phyloP scores from a whole-genome alignment of 2,888 invertebrate species.

The Apoderus coryli region DNA sequence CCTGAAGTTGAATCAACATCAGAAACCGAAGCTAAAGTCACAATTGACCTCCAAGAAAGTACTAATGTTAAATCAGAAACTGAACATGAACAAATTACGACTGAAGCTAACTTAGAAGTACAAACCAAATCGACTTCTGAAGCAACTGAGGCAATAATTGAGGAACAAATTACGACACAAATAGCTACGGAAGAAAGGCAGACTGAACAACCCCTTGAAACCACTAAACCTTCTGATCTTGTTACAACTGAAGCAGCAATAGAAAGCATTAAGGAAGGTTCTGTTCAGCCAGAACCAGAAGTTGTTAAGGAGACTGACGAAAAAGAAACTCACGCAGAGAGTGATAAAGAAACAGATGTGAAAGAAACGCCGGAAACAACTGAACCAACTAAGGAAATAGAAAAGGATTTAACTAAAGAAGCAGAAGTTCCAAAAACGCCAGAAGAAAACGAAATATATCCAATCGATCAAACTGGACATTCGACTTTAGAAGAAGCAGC shows the following conservation, averaged over 20 bases:
- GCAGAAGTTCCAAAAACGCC: background rate
- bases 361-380: background rate
- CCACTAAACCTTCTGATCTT: too few relatives aligned
- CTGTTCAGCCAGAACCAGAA: too few relatives aligned
- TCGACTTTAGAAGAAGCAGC: conserved; percentile 4
- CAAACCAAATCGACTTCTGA: too few relatives aligned
- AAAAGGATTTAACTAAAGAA: conserved; percentile 1
- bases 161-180: conserved; percentile 8
- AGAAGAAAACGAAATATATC: background rate
- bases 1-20: conserved; percentile 12
- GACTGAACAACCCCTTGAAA: conserved; percentile 8
- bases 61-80: too few relatives aligned
- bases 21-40: too few relatives aligned
- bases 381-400: conserved; percentile 6
- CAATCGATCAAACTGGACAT: conserved; percentile 4
- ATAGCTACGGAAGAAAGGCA: conserved; percentile 12
- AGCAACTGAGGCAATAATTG: background rate
- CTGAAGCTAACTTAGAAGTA: too few relatives aligned
- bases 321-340: conserved; percentile 5
- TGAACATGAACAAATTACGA: too few relatives aligned
- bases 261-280: too few relatives aligned
- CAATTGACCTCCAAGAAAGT: too few relatives aligned
- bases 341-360: background rate
- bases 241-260: too few relatives aligned
- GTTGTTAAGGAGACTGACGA: too few relatives aligned